Conservation (phyloP, 2,888 invertebrate species). For the Loripinus fragilis region DNA sequence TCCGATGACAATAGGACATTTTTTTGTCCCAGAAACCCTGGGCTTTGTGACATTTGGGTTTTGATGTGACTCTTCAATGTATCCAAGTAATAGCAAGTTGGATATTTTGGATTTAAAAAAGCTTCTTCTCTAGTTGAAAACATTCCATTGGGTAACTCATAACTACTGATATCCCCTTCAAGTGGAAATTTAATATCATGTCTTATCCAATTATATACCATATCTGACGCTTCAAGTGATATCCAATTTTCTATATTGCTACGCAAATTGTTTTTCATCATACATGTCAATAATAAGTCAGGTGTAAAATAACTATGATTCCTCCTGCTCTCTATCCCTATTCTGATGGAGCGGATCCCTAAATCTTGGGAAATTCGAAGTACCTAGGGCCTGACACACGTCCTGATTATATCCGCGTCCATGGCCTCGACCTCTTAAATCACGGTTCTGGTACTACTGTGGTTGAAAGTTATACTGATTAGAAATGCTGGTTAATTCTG, state of each 20-base stretch:
- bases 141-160: constrained; percentile 2
- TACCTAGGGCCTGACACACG: not conserved
- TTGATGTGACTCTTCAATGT: not conserved
- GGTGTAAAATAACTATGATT: not conserved
- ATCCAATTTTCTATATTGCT: not conserved
- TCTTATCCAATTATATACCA: constrained; percentile 6
- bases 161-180: not conserved
- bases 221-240: not conserved
- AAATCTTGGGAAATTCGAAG: not conserved
- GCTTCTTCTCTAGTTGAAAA: constrained; percentile 7
- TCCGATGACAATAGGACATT: not conserved
- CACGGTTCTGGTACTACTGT: not conserved
- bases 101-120: constrained; percentile 22
- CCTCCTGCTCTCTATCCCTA: not conserved
- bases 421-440: not conserved
- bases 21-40: constrained; percentile 10
- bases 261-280: not conserved
- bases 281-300: not conserved
- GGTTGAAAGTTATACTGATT: constrained; percentile 1
- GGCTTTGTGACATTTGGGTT: not conserved
- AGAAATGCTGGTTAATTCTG: not conserved
- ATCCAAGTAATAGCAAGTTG: constrained; percentile 9
- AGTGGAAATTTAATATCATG: constrained; percentile 23
- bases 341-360: not conserved
- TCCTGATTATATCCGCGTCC: not conserved